These are phyloP conservation scores for Conomelus anceps DNA, from an alignment of 2,888 invertebrate genomes.

Conservation along the genomic window DNA sequence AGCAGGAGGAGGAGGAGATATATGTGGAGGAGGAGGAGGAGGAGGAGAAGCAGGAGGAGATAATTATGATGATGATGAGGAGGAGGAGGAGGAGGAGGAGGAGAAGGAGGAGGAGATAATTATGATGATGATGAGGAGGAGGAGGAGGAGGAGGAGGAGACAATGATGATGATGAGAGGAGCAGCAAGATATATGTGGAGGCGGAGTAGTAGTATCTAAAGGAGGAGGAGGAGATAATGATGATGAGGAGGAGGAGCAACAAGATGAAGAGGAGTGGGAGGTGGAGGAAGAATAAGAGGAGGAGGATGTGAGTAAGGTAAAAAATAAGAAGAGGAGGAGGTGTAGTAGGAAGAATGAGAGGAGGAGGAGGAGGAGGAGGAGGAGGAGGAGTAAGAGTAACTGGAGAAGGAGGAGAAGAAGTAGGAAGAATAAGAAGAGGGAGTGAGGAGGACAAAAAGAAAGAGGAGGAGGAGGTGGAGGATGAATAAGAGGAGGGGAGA, in stretches of 20 bases:
- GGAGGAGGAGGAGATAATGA: not conserved
- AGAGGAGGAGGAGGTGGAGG: not conserved
- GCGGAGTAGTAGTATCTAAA: too few relatives aligned
- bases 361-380: not conserved
- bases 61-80: too few relatives aligned
- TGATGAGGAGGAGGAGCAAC: not conserved
- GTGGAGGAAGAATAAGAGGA: not conserved
- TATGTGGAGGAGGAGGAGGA: too few relatives aligned
- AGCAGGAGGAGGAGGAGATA: too few relatives aligned
- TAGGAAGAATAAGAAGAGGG: not conserved
- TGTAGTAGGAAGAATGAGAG: not conserved
- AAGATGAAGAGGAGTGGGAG: not conserved
- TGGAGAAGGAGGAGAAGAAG: not conserved
- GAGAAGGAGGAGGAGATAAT: too few relatives aligned
- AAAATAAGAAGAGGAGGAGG: not conserved
- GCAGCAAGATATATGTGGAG: too few relatives aligned
- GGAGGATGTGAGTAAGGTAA: not conserved
- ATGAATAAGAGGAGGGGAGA: too few relatives aligned
- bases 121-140: too few relatives aligned
- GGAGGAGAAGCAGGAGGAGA: too few relatives aligned
- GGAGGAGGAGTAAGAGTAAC: not conserved
- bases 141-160: too few relatives aligned
- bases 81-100: too few relatives aligned
- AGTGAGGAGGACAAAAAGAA: not conserved
- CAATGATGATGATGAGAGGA: too few relatives aligned